Evolutionary conservation across 2,888 invertebrate species (phyloP).

Genomic region (Bombyx huttoni): DNA sequence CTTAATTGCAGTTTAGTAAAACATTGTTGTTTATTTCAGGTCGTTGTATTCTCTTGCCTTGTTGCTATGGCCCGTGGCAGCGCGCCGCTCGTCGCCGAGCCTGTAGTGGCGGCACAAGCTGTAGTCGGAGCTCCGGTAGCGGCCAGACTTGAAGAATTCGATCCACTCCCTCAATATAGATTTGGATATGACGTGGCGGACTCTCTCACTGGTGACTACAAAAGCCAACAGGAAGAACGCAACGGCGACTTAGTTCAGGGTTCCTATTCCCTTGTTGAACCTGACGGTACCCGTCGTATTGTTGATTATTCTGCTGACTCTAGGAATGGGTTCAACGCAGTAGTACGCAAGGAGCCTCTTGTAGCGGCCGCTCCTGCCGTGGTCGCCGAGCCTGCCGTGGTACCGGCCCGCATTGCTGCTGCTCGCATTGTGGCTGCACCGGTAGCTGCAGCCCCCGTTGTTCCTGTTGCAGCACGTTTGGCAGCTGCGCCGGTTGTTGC

Average conservation of each 20-base stretch:
- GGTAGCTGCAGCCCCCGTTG: constrained; percentile 8
- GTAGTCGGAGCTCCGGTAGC: constrained; percentile 27
- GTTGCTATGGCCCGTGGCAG: constrained; percentile 38
- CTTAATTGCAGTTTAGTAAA: constrained; percentile 6
- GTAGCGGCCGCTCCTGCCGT: constrained; percentile 17
- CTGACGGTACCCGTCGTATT: constrained; percentile 49
- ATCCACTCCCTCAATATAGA: constrained; percentile 71
- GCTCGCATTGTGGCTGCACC: constrained; percentile 11
- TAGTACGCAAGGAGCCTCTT: constrained; percentile 42
- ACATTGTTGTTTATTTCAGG: constrained; percentile 21
- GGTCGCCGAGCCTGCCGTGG: constrained; percentile 19
- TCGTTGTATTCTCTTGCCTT: constrained; percentile 43
- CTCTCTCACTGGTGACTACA: constrained; percentile 50
- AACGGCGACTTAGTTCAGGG: constrained; percentile 66
- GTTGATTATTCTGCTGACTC: constrained; percentile 52
- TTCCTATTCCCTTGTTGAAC: constrained; percentile 44
- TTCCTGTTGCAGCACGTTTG: constrained; percentile 10
- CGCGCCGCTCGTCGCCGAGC: constrained; percentile 29
- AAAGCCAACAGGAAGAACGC: constrained; percentile 56
- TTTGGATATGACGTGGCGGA: constrained; percentile 54
- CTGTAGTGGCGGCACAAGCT: constrained; percentile 30
- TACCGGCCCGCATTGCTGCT: constrained; percentile 14
- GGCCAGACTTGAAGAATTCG: constrained; percentile 51
- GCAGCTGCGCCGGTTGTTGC: constrained; percentile 21
- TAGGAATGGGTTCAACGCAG: constrained; percentile 51